Base-by-base conservation (phyloP, 2,797 vertebrate species). In the Rhincodon typus region DNA sequence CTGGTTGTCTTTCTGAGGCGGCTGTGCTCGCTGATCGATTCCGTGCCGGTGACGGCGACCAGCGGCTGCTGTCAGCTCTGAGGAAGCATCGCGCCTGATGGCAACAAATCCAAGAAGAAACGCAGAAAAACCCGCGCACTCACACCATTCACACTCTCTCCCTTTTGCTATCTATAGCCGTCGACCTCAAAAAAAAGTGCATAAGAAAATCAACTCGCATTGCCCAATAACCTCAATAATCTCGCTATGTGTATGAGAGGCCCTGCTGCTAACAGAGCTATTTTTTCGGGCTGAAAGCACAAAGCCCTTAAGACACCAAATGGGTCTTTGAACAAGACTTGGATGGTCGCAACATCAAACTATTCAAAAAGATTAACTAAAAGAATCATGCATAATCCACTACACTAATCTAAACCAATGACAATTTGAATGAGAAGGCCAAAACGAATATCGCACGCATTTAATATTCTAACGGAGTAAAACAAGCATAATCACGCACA, bases 41-140 rank as follows among this genome's bases (percentile, higher is more conserved):
- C 46, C 25, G 94, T 95, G 70, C 94, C 42, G 70, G 27, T 95
- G 94, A 95, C 94, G 94, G 69, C 46, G 69, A 72, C 94, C 94
- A 77, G 96, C 96, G 96, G 96, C 97, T 97, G 96, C 97, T 97
- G 96, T 97, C 97, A 97, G 95, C 96, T 96, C 57, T 96, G 46
- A 1, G 42, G 34, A 77, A 74, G 69, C 94, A 74, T 50, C 70
- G 15, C 34, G 12, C 74, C 46, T 95, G 94, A 95, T 27, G 70
- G 69, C 72, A n/a, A 42, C 46, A 53, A 34, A 94, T 53, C 94
- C 46, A 50, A 34, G 67, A 72, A 77, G 70, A 34, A 53, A 57
- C 70, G 4, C 94, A 46, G 93, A 30, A 46, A 34, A 94, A 94
- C 38, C 13, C 38, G 5, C 23, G 1, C 94, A 77, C 70, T 77